A percentile compares a stretch with the other conserved stretches of the same genome.
phyloP scores from a whole-genome alignment of 2,888 invertebrate genomes.

The Tachina grossa region DNA sequence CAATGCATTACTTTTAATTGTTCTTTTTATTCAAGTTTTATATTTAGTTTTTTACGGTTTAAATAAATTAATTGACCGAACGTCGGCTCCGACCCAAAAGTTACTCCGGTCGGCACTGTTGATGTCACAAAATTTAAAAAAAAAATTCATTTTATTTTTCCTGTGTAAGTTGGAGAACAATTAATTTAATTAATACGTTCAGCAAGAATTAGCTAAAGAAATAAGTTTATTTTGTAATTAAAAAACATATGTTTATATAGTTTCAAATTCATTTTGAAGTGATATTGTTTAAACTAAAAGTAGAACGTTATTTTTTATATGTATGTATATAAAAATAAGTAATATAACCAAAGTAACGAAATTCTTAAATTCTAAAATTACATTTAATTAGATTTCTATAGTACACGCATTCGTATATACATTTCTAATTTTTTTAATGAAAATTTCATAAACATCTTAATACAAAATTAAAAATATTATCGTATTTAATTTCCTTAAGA shows the following conservation, averaged over 20 bases:
- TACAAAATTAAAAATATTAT: neutral
- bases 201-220: neutral
- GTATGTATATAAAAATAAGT: conserved; percentile 37
- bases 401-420: conserved; percentile 36
- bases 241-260: conserved; percentile 29
- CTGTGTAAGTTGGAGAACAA: neutral
- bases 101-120: too few species aligned
- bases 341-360: conserved; percentile 48
- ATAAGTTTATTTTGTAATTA: conserved; percentile 9
- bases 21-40: neutral
- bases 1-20: neutral
- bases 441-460: conserved; percentile 6
- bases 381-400: conserved; percentile 11
- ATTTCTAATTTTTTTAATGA: conserved; percentile 12
- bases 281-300: conserved; percentile 5
- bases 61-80: too few species aligned
- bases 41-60: too few species aligned
- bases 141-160: neutral
- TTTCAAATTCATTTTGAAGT: conserved; percentile 54
- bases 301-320: conserved; percentile 1
- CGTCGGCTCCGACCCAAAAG: too few species aligned
- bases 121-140: too few species aligned
- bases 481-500: neutral
- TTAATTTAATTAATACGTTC: neutral
- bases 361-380: conserved; percentile 43